Conservation (phyloP, 2,797 vertebrate genomes). For the Gorsachius magnificus region DNA sequence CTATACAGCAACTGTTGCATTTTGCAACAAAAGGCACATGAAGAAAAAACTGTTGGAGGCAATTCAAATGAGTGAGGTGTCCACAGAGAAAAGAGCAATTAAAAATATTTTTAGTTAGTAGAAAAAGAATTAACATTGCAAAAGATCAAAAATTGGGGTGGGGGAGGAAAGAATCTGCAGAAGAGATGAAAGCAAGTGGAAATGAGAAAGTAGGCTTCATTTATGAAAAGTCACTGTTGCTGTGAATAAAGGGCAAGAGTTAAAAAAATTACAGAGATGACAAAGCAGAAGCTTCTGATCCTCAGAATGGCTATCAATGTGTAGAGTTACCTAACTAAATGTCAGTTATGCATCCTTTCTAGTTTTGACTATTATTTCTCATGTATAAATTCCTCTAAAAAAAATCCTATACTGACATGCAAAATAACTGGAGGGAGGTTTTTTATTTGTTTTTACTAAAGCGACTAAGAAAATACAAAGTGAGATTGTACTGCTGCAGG, state of each 20-base stretch:
- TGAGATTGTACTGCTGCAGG: background rate
- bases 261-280: background rate
- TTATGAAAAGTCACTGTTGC: background rate
- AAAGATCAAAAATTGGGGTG: fast-evolving
- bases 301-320: fast-evolving
- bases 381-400: background rate
- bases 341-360: background rate
- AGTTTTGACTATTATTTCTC: background rate
- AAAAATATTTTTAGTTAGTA: background rate
- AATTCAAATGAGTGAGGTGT: background rate
- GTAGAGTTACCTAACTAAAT: background rate
- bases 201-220: background rate
- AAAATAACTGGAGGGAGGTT: background rate
- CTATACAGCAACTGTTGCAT: background rate
- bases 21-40: background rate
- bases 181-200: background rate
- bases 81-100: background rate
- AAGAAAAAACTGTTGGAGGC: background rate
- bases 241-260: background rate
- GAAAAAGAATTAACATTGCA: background rate
- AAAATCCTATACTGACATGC: fast-evolving
- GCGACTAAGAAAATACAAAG: background rate
- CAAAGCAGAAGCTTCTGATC: background rate
- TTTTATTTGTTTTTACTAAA: background rate
- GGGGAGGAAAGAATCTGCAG: background rate